These are phyloP conservation scores for Amblyraja radiata DNA, from an alignment of 2,797 vertebrate genomes.

Conservation along the genomic window DNA sequence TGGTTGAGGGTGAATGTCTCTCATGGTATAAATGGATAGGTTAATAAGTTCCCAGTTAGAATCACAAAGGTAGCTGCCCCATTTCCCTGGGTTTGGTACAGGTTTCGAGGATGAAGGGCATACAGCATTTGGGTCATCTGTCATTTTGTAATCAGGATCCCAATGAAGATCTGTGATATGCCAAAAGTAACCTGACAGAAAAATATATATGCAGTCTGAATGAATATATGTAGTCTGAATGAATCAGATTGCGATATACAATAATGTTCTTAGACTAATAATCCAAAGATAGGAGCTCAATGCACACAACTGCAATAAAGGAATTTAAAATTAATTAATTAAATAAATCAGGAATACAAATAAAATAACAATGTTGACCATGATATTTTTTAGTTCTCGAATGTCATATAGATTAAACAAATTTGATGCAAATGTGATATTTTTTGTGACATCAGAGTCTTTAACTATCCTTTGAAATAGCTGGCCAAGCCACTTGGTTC, in stretches of 20 bases:
- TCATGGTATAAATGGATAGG: slow-evolving; percentile 75
- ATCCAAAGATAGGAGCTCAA: too few species aligned
- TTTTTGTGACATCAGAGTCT: too few species aligned
- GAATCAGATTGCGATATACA: not conserved
- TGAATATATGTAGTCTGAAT: not conserved
- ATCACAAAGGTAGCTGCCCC: slow-evolving; percentile 80
- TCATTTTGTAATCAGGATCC: slow-evolving; percentile 68
- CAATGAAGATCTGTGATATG: slow-evolving; percentile 86
- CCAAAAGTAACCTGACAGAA: slow-evolving; percentile 73
- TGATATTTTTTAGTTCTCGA: too few species aligned
- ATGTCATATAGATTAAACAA: too few species aligned
- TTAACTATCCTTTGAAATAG: too few species aligned
- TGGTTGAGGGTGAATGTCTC: slow-evolving; percentile 60
- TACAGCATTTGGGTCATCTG: slow-evolving; percentile 51
- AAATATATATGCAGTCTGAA: not conserved
- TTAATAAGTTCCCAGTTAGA: slow-evolving; percentile 75
- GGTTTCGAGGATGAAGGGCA: slow-evolving; percentile 69
- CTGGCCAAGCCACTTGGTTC: too few species aligned
- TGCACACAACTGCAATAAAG: too few species aligned
- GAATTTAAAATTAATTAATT: too few species aligned
- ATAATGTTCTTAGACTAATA: too few species aligned
- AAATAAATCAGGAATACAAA: too few species aligned
- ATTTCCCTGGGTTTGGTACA: slow-evolving; percentile 61
- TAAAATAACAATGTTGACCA: too few species aligned
- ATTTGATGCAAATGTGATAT: too few species aligned